Conservation (phyloP, 1,140 invertebrate species). For the Daktulosphaira vitifoliae region DNA sequence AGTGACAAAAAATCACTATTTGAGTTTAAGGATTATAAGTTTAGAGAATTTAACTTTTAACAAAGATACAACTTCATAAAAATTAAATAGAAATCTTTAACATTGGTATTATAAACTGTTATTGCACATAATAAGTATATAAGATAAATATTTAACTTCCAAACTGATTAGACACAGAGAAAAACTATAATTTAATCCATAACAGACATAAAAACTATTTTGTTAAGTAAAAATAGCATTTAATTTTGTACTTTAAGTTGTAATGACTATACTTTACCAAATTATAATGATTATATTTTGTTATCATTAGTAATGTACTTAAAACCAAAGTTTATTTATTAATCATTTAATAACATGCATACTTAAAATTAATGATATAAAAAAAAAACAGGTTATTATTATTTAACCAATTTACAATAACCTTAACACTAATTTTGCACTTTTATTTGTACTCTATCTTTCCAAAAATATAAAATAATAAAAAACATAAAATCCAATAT, state of each 20-base stretch:
- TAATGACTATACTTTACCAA: conserved; percentile 20
- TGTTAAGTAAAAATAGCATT: conserved; percentile 26
- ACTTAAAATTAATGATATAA: too few species aligned
- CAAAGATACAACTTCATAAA: background rate
- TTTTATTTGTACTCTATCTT: conserved; percentile 31
- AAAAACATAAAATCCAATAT: too few species aligned
- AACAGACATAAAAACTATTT: conserved; percentile 19
- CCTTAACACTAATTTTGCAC: conserved; percentile 29
- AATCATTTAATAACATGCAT: too few species aligned
- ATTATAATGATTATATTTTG: conserved; percentile 13
- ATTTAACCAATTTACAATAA: conserved; percentile 7
- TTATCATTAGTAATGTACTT: too few species aligned
- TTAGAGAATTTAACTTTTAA: too few species aligned
- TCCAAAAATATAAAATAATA: conserved; percentile 7
- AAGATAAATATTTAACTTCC: too few species aligned
- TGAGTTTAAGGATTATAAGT: too few species aligned
- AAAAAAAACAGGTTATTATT: too few species aligned
- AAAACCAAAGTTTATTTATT: too few species aligned
- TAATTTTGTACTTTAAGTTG: conserved; percentile 31
- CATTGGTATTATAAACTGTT: conserved; percentile 1
- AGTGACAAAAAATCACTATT: too few species aligned
- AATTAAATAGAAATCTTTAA: conserved; percentile 7
- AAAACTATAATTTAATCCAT: conserved; percentile 24
- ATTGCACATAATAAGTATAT: conserved; percentile 1
- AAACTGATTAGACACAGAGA: too few species aligned